phyloP scores from a whole-genome alignment of 2,113 vertebrate genomes.

The Chionodraco myersi region DNA sequence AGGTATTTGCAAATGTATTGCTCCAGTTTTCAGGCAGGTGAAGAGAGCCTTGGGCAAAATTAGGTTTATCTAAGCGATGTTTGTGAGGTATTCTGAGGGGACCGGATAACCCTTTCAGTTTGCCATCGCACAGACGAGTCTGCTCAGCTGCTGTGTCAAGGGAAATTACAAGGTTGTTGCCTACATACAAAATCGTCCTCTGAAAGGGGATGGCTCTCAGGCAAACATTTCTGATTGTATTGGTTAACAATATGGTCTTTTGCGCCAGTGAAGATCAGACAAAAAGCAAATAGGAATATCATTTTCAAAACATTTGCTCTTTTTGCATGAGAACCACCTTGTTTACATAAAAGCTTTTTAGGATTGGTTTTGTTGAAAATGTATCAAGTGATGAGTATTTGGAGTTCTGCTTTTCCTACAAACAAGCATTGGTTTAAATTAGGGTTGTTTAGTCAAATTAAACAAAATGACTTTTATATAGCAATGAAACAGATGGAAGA shows the following conservation, averaged over 20 bases:
- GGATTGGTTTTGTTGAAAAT: constrained; percentile 1
- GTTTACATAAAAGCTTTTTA: constrained; percentile 20
- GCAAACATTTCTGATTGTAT: constrained; percentile 59
- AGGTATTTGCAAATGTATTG: constrained; percentile 81
- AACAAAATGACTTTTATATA: neutral
- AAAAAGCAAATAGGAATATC: constrained; percentile 37
- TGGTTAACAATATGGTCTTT: constrained; percentile 26
- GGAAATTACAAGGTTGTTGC: constrained; percentile 82
- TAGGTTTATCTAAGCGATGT: constrained; percentile 80
- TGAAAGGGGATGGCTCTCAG: constrained; percentile 70
- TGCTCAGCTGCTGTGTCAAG: constrained; percentile 73
- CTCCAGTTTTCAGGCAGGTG: constrained; percentile 79
- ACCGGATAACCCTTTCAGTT: constrained; percentile 77
- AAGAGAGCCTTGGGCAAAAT: constrained; percentile 82
- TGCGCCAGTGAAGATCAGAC: constrained; percentile 48
- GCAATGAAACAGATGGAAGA: too few species aligned
- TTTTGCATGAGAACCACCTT: constrained; percentile 7
- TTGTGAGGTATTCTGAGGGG: constrained; percentile 76
- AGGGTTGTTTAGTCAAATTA: neutral
- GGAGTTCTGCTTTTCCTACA: neutral
- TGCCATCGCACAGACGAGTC: constrained; percentile 77
- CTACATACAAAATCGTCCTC: constrained; percentile 75
- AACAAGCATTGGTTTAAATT: neutral
- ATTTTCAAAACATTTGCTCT: constrained; percentile 29
- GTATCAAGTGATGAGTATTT: neutral